These are phyloP conservation scores for Osedax fenrisi DNA, from an alignment of 2,888 invertebrate genomes.

Conservation along the genomic window DNA sequence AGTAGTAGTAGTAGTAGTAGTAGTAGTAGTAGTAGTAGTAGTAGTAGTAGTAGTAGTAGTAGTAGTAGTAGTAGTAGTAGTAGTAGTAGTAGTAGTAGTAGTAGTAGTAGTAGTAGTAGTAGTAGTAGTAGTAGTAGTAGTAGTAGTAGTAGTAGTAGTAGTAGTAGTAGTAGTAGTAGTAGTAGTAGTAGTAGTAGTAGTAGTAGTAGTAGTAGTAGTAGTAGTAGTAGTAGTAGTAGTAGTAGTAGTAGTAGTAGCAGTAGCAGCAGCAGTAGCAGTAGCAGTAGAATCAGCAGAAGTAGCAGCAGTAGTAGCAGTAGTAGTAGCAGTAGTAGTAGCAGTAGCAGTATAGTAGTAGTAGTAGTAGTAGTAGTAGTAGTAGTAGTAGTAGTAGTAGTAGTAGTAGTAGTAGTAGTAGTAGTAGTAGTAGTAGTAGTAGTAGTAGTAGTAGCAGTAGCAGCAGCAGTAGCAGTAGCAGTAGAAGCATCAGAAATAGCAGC, in stretches of 20 bases:
- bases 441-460: not conserved
- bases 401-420: not conserved
- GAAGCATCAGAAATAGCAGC: not conserved
- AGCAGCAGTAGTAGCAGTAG: constrained; percentile 1
- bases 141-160: too few species aligned
- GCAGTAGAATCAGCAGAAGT: too few species aligned
- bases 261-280: not conserved
- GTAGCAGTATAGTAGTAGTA: too few species aligned
- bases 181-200: too few species aligned
- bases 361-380: constrained; percentile 8
- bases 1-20: too few species aligned
- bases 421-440: constrained; percentile 7
- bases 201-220: not conserved
- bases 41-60: too few species aligned
- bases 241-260: not conserved
- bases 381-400: not conserved
- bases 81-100: too few species aligned
- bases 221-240: not conserved
- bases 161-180: too few species aligned
- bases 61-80: too few species aligned
- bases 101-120: too few species aligned
- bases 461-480: not conserved
- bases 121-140: too few species aligned
- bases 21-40: too few species aligned
- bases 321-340: constrained; percentile 8